These are phyloP conservation scores for Troides oblongomaculatus DNA, from an alignment of 2,888 invertebrate genomes.

Conservation along the genomic window DNA sequence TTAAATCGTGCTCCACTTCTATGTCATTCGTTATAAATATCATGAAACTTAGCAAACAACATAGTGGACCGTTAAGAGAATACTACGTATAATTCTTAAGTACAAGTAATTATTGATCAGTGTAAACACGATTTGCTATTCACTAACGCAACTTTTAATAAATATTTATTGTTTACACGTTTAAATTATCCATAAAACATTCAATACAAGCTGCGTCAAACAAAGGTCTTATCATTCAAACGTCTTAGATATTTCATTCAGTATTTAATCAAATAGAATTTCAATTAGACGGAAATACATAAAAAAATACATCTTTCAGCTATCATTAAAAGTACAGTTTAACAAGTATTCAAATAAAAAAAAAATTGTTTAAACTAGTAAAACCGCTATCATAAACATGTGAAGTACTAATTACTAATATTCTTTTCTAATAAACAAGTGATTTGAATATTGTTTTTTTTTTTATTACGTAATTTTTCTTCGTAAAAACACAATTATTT, in stretches of 20 bases:
- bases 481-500: not conserved
- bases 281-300: not conserved
- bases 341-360: not conserved
- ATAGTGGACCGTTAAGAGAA: not conserved
- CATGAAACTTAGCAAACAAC: not conserved
- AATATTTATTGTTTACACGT: not conserved
- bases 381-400: too few relatives aligned
- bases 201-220: not conserved
- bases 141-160: slow-evolving; percentile 2
- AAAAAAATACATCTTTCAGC: not conserved
- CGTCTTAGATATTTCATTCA: not conserved
- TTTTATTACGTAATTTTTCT: not conserved
- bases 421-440: too few relatives aligned
- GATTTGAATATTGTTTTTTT: not conserved
- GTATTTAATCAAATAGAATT: not conserved
- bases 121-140: slow-evolving; percentile 8
- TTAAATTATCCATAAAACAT: not conserved
- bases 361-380: not conserved
- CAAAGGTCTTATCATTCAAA: not conserved
- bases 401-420: too few relatives aligned
- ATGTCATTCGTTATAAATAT: not conserved
- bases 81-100: not conserved
- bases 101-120: not conserved
- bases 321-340: not conserved
- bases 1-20: too few relatives aligned